Evolutionary conservation across 2,113 vertebrate species (phyloP), one percentile per base, ranked within the genome.

Genomic region (Clupea harengus): DNA sequence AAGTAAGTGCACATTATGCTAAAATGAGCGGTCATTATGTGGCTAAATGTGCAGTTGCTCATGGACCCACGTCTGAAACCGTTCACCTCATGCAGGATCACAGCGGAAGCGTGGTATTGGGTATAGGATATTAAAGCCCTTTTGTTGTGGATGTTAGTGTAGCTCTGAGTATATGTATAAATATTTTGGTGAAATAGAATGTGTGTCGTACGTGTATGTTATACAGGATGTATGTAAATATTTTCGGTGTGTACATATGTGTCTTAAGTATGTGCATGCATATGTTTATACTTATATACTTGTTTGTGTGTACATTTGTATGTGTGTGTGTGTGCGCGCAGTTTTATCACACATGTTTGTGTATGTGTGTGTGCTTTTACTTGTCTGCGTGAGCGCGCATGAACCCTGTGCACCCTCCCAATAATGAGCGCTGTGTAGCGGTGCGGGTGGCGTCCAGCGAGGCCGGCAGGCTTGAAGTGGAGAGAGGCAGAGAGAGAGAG

Each of bases 361-460:
- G 54, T 57, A 13, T 57, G 54, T 57, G 54, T 57, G 57, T n/a
- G 64, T 28, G 64, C 32, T 72, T 32, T 25, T 72, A 32, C 64
- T 11, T 13, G 10, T 32, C n/a, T 28, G 3, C 9, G n/a, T 72
- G 64, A 25, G 64, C 11, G 64, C 28, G 64, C 64, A 72, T 72
- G 64, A 72, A 72, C 72, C 64, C 67, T 32, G 28, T 52, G 67
- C 20, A 4, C 39, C 78, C 9, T 3, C 89, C 88, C 86, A 10
- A 32, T 72, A 72, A 72, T 89, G 86, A 86, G 90, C 83, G 86
- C 46, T 9, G 50, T 87, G 80, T 78, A 67, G 84, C 83, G 84
- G 82, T 92, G 84, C 86, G 90, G 85, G 85, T 85, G 87, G 86
- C 82, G 82, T 52, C 52, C 20, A 86, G 89, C 85, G 81, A 87